Base-by-base conservation (phyloP, 1,140 invertebrate species). In the Bombus cullumanus region DNA sequence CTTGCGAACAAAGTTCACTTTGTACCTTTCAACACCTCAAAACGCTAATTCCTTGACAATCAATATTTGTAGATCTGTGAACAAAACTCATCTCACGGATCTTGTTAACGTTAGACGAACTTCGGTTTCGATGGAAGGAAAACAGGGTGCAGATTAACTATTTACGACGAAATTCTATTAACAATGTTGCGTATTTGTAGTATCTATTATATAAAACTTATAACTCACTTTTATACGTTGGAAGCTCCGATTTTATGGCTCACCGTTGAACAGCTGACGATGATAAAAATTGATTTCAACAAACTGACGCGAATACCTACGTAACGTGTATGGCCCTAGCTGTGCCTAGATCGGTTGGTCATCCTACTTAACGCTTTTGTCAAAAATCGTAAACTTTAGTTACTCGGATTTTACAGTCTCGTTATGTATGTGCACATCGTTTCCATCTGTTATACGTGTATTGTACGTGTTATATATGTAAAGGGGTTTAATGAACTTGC, bases 401-500 rank as follows among this genome's bases (percentile, higher is more conserved):
- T 47, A 47, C 43, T 28, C 10, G 2, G 3, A 59, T 28, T 28
- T 59, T 28, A 10, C 25, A 28, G 9, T 28, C 8, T 25, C 53
- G 53, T 25, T 47, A 18, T 6, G 15, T 18, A 47, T 18, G 47
- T 47, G 5, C n/a, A 31, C 31, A 4, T 34, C n/a, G 64, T 68
- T 68, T 68, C 31, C 18, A 28, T 28, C 57, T 62, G 25, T 59
- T 12, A 28, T 12, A 59, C 25, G 25, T 28, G 59, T n/a, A 22
- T 53, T 22, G 15, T 53, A 8, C 47, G 6, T 22, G 47, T 53
- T 53, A 22, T 53, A 53, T 53, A 53, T 22, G 47, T 22, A 53
- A 53, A 53, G 5, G 18, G 6, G 6, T 53, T 89, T 86, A 89
- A 89, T 89, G 88, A 86, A 89, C 77, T 89, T 89, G 77, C 88